phyloP scores from a whole-genome alignment of 1,140 invertebrate species.

The Neuroterus valhalla region DNA sequence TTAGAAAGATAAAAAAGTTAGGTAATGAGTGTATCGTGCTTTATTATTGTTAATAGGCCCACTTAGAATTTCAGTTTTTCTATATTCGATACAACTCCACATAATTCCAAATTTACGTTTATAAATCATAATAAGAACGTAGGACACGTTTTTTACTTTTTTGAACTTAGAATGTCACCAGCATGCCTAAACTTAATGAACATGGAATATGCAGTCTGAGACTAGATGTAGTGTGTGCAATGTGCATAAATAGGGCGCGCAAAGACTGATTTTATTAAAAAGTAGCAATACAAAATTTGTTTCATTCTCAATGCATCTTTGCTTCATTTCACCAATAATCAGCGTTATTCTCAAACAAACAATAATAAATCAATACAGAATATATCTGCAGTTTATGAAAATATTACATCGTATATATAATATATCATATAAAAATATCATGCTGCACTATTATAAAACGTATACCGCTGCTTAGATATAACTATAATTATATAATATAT shows the following conservation, averaged over 20 bases:
- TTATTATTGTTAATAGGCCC: too few species aligned
- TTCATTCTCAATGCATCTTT: slow-evolving; percentile 62
- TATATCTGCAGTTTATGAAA: slow-evolving; percentile 58
- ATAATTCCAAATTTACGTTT: too few species aligned
- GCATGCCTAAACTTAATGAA: too few species aligned
- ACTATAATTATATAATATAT: slow-evolving; percentile 55
- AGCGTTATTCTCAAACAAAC: slow-evolving; percentile 56
- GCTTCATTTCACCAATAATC: slow-evolving; percentile 48
- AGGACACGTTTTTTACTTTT: too few species aligned
- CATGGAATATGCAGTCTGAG: too few species aligned
- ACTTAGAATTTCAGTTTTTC: too few species aligned
- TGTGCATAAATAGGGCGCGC: slow-evolving; percentile 22
- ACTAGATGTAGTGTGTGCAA: too few species aligned
- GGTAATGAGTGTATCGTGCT: too few species aligned
- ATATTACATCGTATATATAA: slow-evolving; percentile 42
- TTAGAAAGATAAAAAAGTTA: too few species aligned
- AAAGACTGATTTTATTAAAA: slow-evolving; percentile 62
- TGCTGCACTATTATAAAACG: slow-evolving; percentile 68
- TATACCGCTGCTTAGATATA: slow-evolving; percentile 50
- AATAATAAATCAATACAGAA: slow-evolving; percentile 54
- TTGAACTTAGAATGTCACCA: too few species aligned
- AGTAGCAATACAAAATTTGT: slow-evolving; percentile 68
- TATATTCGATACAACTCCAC: too few species aligned
- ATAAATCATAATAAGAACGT: too few species aligned
- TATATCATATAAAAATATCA: slow-evolving; percentile 69